phyloP scores from a whole-genome alignment of 2,888 invertebrate genomes.

The Chloromyia formosa region DNA sequence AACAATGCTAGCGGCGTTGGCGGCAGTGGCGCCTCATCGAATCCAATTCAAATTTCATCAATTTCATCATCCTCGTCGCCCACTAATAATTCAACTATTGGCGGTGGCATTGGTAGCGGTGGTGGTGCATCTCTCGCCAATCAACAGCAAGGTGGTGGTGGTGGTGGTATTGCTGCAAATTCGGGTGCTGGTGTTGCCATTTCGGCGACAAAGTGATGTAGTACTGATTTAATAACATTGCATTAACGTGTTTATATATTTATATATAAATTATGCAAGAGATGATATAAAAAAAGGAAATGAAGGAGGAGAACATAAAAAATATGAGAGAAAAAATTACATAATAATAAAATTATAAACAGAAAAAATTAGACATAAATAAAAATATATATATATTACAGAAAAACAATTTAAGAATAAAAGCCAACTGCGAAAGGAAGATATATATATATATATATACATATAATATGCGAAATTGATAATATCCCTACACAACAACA shows the following conservation, averaged over 20 bases:
- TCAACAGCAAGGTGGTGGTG: conserved; percentile 54
- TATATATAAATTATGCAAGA: conserved; percentile 40
- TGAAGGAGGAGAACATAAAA: no score
- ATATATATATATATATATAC: conserved; percentile 13
- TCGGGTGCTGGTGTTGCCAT: conserved; percentile 54
- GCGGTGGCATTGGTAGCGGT: conserved; percentile 55
- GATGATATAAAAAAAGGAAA: background rate
- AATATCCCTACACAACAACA: background rate
- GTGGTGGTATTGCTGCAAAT: conserved; percentile 55
- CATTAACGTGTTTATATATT: conserved; percentile 49
- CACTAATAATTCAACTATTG: conserved; percentile 42
- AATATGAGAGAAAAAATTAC: no score
- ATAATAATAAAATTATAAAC: conserved; percentile 30
- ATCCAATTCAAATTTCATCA: conserved; percentile 50
- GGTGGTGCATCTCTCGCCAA: conserved; percentile 57
- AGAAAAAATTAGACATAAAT: conserved; percentile 41
- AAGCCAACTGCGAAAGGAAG: conserved; percentile 33
- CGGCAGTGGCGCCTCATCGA: background rate
- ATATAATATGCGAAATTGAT: conserved; percentile 35
- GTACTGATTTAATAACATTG: conserved; percentile 53
- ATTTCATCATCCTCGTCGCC: conserved; percentile 50
- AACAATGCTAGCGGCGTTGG: conserved; percentile 14
- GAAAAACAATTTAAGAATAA: conserved; percentile 22
- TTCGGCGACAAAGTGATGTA: conserved; percentile 56
- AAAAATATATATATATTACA: conserved; percentile 36